Evolutionary conservation across 2,888 invertebrate species (phyloP).

Genomic region (Elegia similella): DNA sequence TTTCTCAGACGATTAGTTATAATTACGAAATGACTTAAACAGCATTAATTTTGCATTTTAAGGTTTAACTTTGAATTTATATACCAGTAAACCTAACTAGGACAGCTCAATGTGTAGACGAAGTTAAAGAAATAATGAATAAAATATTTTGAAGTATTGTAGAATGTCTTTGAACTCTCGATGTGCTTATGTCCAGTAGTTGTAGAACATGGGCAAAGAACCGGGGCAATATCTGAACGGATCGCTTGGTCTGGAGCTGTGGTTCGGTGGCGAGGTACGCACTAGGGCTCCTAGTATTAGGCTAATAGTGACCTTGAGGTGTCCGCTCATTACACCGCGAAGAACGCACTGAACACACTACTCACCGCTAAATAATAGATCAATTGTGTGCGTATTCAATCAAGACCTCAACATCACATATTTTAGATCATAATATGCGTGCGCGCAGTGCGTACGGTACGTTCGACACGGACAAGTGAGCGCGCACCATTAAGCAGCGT

Average conservation of each 20-base stretch:
- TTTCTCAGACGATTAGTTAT: constrained; percentile 55
- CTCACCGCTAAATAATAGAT: not conserved
- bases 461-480: not conserved
- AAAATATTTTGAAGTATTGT: constrained; percentile 69
- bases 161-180: constrained; percentile 77
- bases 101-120: constrained; percentile 76
- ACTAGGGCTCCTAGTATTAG: constrained; percentile 74
- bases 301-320: constrained; percentile 57
- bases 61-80: constrained; percentile 46
- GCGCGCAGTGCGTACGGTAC: not conserved
- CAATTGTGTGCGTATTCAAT: not conserved
- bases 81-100: constrained; percentile 62
- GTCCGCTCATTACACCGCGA: not conserved
- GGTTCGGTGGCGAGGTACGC: constrained; percentile 45
- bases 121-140: constrained; percentile 52
- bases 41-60: constrained; percentile 63
- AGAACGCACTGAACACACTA: constrained; percentile 24
- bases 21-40: constrained; percentile 51
- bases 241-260: constrained; percentile 17
- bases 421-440: not conserved
- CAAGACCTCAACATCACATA: not conserved
- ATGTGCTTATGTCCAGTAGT: constrained; percentile 79
- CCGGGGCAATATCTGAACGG: constrained; percentile 14
- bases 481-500: constrained; percentile 44
- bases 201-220: constrained; percentile 49